phyloP scores from a whole-genome alignment of 2,113 vertebrate genomes.

The Cebidichthys violaceus region DNA sequence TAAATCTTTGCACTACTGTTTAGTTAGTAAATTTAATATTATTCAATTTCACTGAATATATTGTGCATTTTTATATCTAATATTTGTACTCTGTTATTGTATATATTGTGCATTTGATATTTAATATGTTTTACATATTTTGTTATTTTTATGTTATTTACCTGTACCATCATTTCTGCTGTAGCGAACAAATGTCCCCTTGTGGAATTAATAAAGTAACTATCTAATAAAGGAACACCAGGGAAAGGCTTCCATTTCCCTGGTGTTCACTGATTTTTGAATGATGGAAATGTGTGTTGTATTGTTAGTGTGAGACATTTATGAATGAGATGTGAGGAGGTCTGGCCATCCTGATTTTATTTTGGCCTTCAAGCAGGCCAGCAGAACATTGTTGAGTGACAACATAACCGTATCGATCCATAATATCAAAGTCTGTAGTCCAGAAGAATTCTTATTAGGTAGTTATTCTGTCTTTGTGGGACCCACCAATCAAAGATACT shows the following conservation, averaged over 20 bases:
- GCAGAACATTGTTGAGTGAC: neutral
- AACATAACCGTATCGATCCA: neutral
- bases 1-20: too few relatives aligned
- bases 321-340: neutral
- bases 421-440: neutral
- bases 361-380: neutral
- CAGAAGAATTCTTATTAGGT: neutral
- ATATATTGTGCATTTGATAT: too few relatives aligned
- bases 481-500: neutral
- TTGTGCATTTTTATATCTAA: too few relatives aligned
- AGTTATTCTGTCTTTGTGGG: neutral
- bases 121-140: too few relatives aligned
- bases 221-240: too few relatives aligned
- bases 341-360: neutral
- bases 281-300: neutral
- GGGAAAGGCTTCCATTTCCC: neutral
- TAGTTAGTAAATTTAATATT: too few relatives aligned
- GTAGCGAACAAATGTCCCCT: too few relatives aligned
- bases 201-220: too few relatives aligned
- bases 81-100: too few relatives aligned
- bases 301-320: neutral
- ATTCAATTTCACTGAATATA: too few relatives aligned
- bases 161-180: too few relatives aligned
- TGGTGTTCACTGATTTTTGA: neutral
- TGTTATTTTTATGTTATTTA: too few relatives aligned